A percentile compares a stretch with the other conserved stretches of the same genome.
Evolutionary conservation across 2,797 vertebrate species (phyloP).

Genomic region (Cuculus canorus): DNA sequence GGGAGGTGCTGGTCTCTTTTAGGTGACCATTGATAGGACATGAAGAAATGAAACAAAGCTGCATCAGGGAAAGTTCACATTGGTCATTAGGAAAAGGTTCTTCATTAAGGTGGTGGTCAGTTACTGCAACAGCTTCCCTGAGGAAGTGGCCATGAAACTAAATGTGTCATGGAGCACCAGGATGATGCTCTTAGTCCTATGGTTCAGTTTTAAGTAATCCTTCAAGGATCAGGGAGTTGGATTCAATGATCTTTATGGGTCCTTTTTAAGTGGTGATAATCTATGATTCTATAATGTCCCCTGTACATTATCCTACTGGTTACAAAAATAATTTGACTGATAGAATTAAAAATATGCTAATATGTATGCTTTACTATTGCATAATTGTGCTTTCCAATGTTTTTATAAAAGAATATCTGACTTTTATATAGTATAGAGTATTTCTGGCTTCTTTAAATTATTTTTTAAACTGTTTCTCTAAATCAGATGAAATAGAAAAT

Average conservation of each 20-base stretch:
- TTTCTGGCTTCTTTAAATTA: accelerated
- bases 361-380: background rate
- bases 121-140: background rate
- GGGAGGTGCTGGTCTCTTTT: background rate
- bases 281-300: background rate
- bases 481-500: background rate
- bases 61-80: background rate
- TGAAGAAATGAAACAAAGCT: background rate
- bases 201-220: background rate
- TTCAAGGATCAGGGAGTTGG: background rate
- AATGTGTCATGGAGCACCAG: background rate
- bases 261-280: background rate
- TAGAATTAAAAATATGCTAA: background rate
- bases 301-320: background rate
- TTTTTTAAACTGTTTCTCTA: background rate
- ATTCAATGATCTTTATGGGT: background rate
- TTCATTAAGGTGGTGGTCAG: background rate
- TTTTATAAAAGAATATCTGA: background rate
- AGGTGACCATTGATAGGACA: background rate
- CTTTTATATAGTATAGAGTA: background rate
- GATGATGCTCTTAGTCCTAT: accelerated
- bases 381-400: background rate
- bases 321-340: background rate
- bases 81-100: background rate
- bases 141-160: background rate